Conservation (phyloP, 1,140 invertebrate species). For the Argopecten irradians region DNA sequence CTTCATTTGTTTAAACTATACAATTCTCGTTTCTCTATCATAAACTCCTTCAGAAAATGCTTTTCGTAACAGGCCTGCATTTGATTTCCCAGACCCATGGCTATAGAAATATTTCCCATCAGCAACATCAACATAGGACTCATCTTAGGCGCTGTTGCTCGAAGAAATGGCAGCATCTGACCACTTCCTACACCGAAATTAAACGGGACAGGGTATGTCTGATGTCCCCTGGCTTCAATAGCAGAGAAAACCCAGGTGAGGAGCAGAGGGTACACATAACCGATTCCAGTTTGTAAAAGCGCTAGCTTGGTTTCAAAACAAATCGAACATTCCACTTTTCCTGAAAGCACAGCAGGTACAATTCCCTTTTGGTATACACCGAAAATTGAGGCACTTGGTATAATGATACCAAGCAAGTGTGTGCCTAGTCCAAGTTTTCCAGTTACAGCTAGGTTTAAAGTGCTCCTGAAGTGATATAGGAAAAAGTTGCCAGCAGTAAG, state of each 20-base stretch:
- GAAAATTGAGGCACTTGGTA: not conserved
- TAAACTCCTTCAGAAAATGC: not conserved
- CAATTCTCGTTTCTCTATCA: not conserved
- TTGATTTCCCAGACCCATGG: not conserved
- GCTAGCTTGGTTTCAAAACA: not conserved
- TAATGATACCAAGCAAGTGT: not conserved
- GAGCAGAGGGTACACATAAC: not conserved
- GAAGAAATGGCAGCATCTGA: not conserved
- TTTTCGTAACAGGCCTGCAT: not conserved
- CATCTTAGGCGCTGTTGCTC: not conserved
- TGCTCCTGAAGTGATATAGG: not conserved
- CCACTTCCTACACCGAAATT: not conserved
- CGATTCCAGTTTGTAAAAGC: not conserved
- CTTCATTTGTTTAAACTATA: not conserved
- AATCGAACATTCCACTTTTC: not conserved
- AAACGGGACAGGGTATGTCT: not conserved
- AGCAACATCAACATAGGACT: not conserved
- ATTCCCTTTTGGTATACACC: not conserved
- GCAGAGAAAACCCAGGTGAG: not conserved
- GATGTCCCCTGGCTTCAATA: not conserved
- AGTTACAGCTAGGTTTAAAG: not conserved
- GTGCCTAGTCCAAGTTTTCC: not conserved
- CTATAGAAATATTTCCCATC: not conserved
- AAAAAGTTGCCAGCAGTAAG: not conserved
- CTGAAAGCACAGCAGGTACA: not conserved